Evolutionary conservation across 2,888 invertebrate genomes (phyloP).

Genomic region (Nebria brevicollis): DNA sequence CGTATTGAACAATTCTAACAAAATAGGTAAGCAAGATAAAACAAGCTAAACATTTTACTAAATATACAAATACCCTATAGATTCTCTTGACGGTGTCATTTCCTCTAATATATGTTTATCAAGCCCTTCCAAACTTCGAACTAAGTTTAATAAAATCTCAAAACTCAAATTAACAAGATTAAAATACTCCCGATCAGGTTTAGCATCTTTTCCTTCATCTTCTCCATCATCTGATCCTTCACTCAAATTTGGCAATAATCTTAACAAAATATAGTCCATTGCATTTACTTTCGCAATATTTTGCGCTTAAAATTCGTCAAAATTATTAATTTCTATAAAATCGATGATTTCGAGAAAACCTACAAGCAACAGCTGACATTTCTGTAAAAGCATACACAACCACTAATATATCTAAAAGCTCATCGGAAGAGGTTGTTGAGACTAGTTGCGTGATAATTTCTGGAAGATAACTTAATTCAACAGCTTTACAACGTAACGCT

Average conservation of each 20-base stretch:
- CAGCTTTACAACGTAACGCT: slow-evolving; percentile 49
- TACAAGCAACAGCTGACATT: slow-evolving; percentile 56
- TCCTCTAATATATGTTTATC: slow-evolving; percentile 22
- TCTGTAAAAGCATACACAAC: slow-evolving; percentile 55
- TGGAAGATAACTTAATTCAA: slow-evolving; percentile 59
- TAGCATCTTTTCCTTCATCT: neutral
- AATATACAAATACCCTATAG: slow-evolving; percentile 39
- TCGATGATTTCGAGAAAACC: slow-evolving; percentile 48
- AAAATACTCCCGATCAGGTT: slow-evolving; percentile 6
- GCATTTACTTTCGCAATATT: slow-evolving; percentile 57
- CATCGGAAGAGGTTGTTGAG: slow-evolving; percentile 55
- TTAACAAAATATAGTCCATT: slow-evolving; percentile 57
- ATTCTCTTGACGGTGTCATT: slow-evolving; percentile 33
- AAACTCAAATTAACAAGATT: slow-evolving; percentile 46
- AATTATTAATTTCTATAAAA: slow-evolving; percentile 9
- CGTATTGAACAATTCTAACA: slow-evolving; percentile 50
- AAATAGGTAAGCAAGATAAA: too few relatives aligned
- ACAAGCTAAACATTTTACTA: neutral
- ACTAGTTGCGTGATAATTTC: slow-evolving; percentile 55
- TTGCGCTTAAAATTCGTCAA: slow-evolving; percentile 53
- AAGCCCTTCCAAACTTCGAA: slow-evolving; percentile 22
- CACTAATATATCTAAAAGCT: neutral
- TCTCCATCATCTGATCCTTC: neutral
- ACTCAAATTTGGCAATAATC: slow-evolving; percentile 55
- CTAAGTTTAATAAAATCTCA: slow-evolving; percentile 39